Evolutionary conservation across 2,888 invertebrate species (phyloP), one percentile per base, ranked within the genome.

Genomic region (Drosophila robusta): DNA sequence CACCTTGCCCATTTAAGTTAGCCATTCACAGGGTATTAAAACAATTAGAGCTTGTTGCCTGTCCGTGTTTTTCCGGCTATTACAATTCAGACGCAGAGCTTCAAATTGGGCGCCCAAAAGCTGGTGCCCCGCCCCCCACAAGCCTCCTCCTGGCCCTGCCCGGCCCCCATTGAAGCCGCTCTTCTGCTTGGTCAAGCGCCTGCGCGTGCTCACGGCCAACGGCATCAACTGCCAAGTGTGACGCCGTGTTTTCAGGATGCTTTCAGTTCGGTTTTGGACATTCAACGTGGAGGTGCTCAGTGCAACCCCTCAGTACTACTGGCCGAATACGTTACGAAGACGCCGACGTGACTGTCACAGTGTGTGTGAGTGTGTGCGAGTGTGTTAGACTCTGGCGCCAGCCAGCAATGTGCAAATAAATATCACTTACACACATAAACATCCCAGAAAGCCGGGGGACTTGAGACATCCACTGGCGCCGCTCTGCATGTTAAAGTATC

Each of bases 391-490:
- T 49, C 60, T 81, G 82, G 82, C 78, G 79, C 80, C 79, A 80
- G 72, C 41, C 32, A 62, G 68, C 57, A 66, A 69, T 65, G 78
- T 78, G 75, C 68, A 78, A 75, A 80, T 85, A 80, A 73, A 79
- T 81, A 79, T 86, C 86, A 79, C 60, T 70, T 79, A 70, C 77
- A 73, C 64, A 76, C 65, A 78, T 55, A 67, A 61, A 75, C 82
- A 72, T 60, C 16, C 64, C 51, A n/a, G 12, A 44, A 24, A 49
- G 64, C 26, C 34, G n/a, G 14, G 50, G 57, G 55, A 41, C 57
- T 60, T 42, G 47, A 66, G 70, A 51, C 60, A 66, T 51, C 52
- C 41, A 32, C 51, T 58, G 67, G 64, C 67, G 75, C 76, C 76
- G 62, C 58, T 49, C 70, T 42, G 70, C 79, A 75, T 82, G 49